phyloP scores from a whole-genome alignment of 2,888 invertebrate species.

The Sesia apiformis region DNA sequence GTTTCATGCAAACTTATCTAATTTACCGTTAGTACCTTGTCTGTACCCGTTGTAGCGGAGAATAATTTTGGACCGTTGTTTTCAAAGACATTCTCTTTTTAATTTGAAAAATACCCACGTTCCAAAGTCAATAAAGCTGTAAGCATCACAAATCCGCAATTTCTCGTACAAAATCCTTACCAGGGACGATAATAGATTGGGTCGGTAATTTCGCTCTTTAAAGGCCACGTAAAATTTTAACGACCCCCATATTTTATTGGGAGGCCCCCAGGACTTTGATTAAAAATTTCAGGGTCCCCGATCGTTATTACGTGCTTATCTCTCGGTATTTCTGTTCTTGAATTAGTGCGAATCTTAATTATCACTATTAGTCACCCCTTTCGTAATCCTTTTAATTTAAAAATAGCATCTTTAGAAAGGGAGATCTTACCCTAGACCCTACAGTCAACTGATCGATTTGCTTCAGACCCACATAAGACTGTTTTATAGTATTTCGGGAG shows the following conservation, averaged over 20 bases:
- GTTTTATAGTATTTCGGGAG: no score
- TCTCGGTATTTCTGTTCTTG: neutral
- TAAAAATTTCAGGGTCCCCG: slow-evolving; percentile 24
- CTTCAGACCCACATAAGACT: no score
- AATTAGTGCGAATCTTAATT: neutral
- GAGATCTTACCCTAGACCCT: no score
- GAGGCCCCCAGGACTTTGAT: slow-evolving; percentile 24
- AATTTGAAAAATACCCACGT: no score
- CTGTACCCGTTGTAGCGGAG: no score
- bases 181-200: slow-evolving; percentile 8
- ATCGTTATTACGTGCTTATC: slow-evolving; percentile 27
- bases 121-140: neutral
- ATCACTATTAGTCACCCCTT: neutral
- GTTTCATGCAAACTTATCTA: no score
- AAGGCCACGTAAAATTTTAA: slow-evolving; percentile 44
- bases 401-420: no score
- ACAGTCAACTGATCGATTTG: no score
- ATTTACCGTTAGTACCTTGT: no score
- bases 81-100: no score
- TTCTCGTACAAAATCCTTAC: neutral
- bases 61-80: no score
- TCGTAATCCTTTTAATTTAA: no score
- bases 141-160: neutral
- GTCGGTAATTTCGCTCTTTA: slow-evolving; percentile 10
- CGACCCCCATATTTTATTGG: slow-evolving; percentile 35